These are phyloP conservation scores for Neostethus bicornis DNA, from an alignment of 2,797 vertebrate genomes.

Conservation along the genomic window DNA sequence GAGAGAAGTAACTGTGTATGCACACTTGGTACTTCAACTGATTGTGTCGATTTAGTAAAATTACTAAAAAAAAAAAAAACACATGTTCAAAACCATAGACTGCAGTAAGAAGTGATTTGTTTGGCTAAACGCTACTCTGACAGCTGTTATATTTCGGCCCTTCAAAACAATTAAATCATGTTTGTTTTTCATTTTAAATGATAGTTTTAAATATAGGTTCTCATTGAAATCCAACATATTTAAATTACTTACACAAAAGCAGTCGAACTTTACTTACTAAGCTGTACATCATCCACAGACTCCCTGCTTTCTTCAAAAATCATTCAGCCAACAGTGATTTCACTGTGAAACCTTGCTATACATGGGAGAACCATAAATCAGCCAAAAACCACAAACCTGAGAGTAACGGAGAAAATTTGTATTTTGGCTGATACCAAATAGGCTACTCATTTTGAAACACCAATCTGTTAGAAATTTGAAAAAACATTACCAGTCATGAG, in stretches of 20 bases:
- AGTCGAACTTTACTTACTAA: conserved; percentile 6
- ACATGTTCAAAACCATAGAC: neutral
- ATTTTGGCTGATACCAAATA: conserved; percentile 34
- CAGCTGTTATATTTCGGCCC: neutral
- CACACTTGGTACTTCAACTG: too few species aligned
- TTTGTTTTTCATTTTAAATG: conserved; percentile 8
- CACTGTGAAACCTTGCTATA: conserved; percentile 24
- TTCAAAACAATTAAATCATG: conserved; percentile 1
- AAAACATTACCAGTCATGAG: conserved; percentile 59
- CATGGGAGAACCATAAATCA: conserved; percentile 29
- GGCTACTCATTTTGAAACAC: conserved; percentile 28
- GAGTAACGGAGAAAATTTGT: conserved; percentile 29
- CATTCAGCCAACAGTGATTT: conserved; percentile 29
- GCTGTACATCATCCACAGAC: conserved; percentile 15
- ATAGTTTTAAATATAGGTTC: conserved; percentile 3
- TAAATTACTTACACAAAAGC: conserved; percentile 2
- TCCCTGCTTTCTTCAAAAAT: conserved; percentile 22
- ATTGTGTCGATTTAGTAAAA: too few species aligned
- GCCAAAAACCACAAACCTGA: conserved; percentile 13
- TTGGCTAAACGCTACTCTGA: neutral
- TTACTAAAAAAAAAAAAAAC: neutral
- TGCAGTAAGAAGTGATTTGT: neutral
- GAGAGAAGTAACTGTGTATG: too few species aligned
- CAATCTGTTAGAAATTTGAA: conserved; percentile 47
- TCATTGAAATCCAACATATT: neutral